Base-by-base conservation (phyloP, 2,113 vertebrate species). In the Engraulis encrasicolus region DNA sequence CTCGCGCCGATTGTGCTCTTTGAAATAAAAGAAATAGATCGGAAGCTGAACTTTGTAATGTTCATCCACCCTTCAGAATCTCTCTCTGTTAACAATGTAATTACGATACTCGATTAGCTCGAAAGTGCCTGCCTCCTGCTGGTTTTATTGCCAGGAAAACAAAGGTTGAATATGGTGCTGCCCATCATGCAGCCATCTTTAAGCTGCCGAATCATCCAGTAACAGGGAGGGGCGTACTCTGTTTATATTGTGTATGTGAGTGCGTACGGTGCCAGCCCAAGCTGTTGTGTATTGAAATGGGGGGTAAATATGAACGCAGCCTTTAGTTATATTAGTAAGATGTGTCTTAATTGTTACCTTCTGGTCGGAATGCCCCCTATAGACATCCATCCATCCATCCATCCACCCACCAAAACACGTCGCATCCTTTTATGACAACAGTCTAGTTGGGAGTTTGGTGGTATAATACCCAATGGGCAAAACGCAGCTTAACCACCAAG, bases 111-210 rank as follows among this genome's bases (percentile, higher is more conserved):
- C 2, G 58, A 3, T 66, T n/a, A 27, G 40, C 40, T 45, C 40
- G 40, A 45, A 45, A 45, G 40, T 45, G 40, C 40, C 40, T 66
- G 7, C 27, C 58, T 66, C 58, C 23, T 66, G 23, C 6, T 27
- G 58, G 58, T 66, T 31, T 66, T 66, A 66, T 66, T 58, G 58
- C 6, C 58, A 12, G 23, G 58, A 66, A 66, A 66, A 66, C 58
- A 66, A 66, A 66, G 58, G 27, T 3, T n/a, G 58, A 31, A 3
- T 66, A 12, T 31, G 58, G 23, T 66, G 58, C 31, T 66, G 58
- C 58, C 58, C 58, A 66, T 31, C 23, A 27, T 66, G 58, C 58
- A 66, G 58, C 58, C 58, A 66, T 66, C 58, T 66, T 66, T 66
- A 66, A 66, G 23, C 58, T 66, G 27, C 9, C 20, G 19, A 58